phyloP scores from a whole-genome alignment of 1,140 invertebrate species.

The Augochlora pura region DNA sequence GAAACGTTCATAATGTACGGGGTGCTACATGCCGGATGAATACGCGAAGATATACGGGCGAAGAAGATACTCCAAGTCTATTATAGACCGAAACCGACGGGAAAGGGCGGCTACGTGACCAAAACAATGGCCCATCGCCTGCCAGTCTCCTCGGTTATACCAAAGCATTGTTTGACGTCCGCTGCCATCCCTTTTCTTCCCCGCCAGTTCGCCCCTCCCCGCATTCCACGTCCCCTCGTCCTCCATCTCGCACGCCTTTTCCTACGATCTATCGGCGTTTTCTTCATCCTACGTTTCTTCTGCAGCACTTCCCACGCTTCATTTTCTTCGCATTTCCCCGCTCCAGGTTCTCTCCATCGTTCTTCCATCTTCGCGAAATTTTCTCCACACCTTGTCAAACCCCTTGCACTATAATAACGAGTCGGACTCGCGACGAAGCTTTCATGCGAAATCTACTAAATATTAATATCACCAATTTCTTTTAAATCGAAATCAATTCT shows the following conservation, averaged over 20 bases:
- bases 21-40: constrained; percentile 39
- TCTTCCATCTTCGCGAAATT: no score
- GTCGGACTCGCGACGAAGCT: no score
- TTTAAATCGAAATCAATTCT: no score
- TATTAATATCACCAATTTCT: no score
- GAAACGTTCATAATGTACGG: constrained; percentile 29
- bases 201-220: background rate
- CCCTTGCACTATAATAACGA: no score
- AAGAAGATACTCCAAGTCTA: constrained; percentile 26
- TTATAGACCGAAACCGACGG: constrained; percentile 24
- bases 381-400: no score
- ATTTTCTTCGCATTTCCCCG: no score
- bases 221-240: background rate
- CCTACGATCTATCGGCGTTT: no score
- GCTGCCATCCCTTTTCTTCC: background rate
- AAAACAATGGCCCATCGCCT: constrained; percentile 46
- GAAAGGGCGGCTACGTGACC: constrained; percentile 52
- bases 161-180: constrained; percentile 34
- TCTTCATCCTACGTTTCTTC: no score
- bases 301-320: no score
- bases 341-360: no score
- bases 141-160: background rate
- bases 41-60: constrained; percentile 41
- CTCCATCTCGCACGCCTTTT: background rate
- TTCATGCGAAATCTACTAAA: no score